These are phyloP conservation scores for Micromussa lordhowensis DNA, from an alignment of 92 coral and sea anemone genomes.

Conservation along the genomic window DNA sequence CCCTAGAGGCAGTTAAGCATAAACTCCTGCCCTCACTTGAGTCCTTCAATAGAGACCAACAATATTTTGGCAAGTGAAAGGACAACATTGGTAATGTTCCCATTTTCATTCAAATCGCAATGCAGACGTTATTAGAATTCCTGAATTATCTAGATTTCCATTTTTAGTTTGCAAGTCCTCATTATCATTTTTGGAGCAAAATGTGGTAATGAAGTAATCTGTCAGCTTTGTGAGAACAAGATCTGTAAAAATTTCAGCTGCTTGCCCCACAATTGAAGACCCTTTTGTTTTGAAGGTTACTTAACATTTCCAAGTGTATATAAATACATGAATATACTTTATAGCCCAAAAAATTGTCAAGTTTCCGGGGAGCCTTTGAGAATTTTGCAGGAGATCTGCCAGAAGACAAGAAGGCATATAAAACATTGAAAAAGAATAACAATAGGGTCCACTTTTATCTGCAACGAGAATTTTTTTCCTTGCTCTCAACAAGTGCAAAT, in stretches of 20 bases:
- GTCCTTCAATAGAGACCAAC: neutral
- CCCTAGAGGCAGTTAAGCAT: neutral
- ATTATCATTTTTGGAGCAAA: slow-evolving; percentile 20
- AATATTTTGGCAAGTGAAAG: slow-evolving; percentile 13
- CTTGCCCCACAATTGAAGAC: neutral
- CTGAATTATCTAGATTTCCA: neutral
- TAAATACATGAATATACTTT: too few species aligned
- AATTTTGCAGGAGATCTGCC: neutral
- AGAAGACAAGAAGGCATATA: neutral
- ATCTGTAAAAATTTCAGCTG: slow-evolving; percentile 29
- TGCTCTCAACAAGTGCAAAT: neutral
- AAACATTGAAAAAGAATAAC: neutral
- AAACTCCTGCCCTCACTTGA: neutral
- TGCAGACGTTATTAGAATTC: neutral
- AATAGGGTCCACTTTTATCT: neutral
- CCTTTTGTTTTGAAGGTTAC: neutral
- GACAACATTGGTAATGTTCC: slow-evolving; percentile 5
- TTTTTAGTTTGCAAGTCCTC: neutral
- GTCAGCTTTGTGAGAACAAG: slow-evolving; percentile 2
- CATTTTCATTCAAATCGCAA: neutral
- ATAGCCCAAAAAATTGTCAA: neutral
- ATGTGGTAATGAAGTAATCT: slow-evolving; percentile 3
- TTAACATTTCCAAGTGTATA: neutral
- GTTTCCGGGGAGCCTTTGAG: neutral
- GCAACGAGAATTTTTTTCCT: neutral